Percentiles rank a stretch among this genome's conserved stretches.
Evolutionary conservation across 2,888 invertebrate species (phyloP).

Genomic region (Lordiphosa andalusiaca): DNA sequence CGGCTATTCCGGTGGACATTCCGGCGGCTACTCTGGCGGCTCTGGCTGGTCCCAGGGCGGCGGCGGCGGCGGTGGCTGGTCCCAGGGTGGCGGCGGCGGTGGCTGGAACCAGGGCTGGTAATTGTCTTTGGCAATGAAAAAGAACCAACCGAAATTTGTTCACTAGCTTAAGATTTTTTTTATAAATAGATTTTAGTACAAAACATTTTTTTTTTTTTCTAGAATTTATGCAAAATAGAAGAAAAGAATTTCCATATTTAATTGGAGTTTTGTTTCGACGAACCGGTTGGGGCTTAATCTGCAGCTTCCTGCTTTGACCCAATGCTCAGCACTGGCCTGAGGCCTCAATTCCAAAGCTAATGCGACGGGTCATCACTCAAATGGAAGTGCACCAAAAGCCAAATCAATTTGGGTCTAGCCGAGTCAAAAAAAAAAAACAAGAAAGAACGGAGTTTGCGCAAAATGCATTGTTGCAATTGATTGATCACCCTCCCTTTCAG

Average conservation of each 20-base stretch:
- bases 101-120: slow-evolving; percentile 66
- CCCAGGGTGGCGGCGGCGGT: slow-evolving; percentile 43
- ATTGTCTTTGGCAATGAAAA: slow-evolving; percentile 43
- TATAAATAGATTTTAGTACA: slow-evolving; percentile 20
- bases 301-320: slow-evolving; percentile 50
- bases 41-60: slow-evolving; percentile 46
- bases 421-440: background rate
- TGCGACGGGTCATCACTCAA: slow-evolving; percentile 12
- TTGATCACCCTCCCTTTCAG: slow-evolving; percentile 36
- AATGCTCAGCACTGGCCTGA: slow-evolving; percentile 8
- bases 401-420: slow-evolving; percentile 28
- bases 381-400: slow-evolving; percentile 27
- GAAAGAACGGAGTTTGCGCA: background rate
- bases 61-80: slow-evolving; percentile 44
- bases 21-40: slow-evolving; percentile 38
- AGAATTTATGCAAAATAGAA: slow-evolving; percentile 43
- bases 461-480: slow-evolving; percentile 32
- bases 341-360: slow-evolving; percentile 10
- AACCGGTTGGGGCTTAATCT: slow-evolving; percentile 16
- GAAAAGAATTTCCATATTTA: slow-evolving; percentile 42
- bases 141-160: slow-evolving; percentile 27
- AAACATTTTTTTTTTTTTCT: slow-evolving; percentile 24
- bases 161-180: slow-evolving; percentile 35
- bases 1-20: too few species aligned
- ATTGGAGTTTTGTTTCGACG: slow-evolving; percentile 6